phyloP scores from a whole-genome alignment of 2,113 vertebrate genomes.

The Ellobius talpinus region DNA sequence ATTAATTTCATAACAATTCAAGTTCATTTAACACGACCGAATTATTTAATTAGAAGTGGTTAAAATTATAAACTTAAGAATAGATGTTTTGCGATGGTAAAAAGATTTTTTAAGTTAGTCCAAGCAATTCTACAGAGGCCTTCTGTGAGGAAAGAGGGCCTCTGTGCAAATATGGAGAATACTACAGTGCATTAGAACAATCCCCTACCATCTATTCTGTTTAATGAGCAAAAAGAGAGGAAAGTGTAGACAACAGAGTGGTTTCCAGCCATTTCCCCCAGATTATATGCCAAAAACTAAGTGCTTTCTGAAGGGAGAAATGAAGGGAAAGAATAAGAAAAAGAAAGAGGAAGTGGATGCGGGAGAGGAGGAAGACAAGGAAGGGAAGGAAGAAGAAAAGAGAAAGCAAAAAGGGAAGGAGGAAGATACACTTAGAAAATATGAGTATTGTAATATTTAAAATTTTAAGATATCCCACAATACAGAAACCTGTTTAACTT shows the following conservation, averaged over 20 bases:
- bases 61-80: neutral
- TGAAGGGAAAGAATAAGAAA: neutral
- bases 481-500: neutral
- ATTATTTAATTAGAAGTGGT: neutral
- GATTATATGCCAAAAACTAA: neutral
- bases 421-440: slow-evolving; percentile 31
- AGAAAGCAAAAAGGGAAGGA: no score
- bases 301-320: neutral
- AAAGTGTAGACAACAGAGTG: neutral
- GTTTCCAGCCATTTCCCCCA: neutral
- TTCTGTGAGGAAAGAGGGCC: neutral
- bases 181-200: neutral
- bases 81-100: neutral
- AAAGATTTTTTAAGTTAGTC: neutral
- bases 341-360: no score
- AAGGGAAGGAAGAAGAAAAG: rapidly evolving
- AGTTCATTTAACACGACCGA: neutral
- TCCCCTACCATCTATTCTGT: neutral
- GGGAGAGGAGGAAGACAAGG: rapidly evolving
- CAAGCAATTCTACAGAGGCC: neutral
- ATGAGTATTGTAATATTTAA: neutral
- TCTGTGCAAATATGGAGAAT: neutral
- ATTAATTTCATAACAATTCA: neutral
- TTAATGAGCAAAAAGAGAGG: neutral
- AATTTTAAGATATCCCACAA: slow-evolving; percentile 18